Evolutionary conservation across 2,113 vertebrate species (phyloP), one percentile per base, ranked within the genome.

Genomic region (Plotosus lineatus): DNA sequence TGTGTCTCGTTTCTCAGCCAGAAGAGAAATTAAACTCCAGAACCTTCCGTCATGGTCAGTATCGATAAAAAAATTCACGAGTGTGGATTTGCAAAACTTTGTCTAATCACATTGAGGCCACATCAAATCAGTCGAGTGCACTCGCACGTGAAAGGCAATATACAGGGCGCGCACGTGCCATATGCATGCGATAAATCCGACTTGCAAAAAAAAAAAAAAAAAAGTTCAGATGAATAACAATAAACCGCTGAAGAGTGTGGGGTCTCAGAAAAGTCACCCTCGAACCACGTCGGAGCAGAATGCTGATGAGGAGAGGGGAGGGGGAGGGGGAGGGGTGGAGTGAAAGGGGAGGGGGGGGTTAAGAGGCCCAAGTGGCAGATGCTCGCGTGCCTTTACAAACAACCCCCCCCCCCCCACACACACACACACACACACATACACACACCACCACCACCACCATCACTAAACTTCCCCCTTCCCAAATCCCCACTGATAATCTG

Each of bases 341-440:
- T 26, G 85, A 5, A 50, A 68, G 31, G 56, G 63, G 65, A 68
- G 46, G 72, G 69, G 81, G 68, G 7, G 44, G 77, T 17, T 65
- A 50, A 63, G 77, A 81, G 75, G 38, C 72, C 85, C 86, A 80
- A 91, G 93, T 90, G 90, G 94, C 97, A 97, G 97, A 97, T 97
- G 95, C 95, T 96, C 95, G 90, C 92, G 92, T 97, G 96, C 96
- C 96, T 96, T 95, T 95, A 99, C 96, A 96, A 97, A 94, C 91
- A 91, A 88, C 91, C 71, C 72, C 77, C 68, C 76, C 48, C 40
- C 75, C 78, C 58, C n/a, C 19, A 90, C n/a, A n/a, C n/a, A n/a
- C n/a, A n/a, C n/a, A n/a, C n/a, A n/a, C n/a, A n/a, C n/a, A n/a
- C n/a, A n/a, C n/a, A n/a, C n/a, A n/a, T n/a, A n/a, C n/a, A 99